Evolutionary conservation across 2,113 vertebrate species (phyloP).

Genomic region (Notiomystis cincta): DNA sequence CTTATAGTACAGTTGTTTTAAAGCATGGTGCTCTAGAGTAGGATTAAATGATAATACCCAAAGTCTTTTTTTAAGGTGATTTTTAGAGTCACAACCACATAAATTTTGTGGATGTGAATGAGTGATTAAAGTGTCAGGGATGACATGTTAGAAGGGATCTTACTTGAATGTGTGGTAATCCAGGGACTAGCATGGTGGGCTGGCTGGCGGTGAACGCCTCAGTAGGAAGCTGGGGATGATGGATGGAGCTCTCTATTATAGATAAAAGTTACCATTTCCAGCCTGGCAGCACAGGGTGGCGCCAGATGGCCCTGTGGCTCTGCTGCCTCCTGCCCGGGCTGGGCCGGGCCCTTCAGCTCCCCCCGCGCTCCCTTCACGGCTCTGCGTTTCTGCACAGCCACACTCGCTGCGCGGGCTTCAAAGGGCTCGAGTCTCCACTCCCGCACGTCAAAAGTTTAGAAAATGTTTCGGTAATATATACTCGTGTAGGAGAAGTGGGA

Average conservation of each 20-base stretch:
- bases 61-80: not conserved
- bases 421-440: not conserved
- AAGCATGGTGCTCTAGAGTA: not conserved
- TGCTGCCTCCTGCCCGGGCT: not conserved
- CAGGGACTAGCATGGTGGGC: no score
- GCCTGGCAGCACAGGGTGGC: not conserved
- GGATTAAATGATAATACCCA: not conserved
- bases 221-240: not conserved
- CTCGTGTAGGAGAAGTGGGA: not conserved
- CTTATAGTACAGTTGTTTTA: not conserved
- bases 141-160: not conserved
- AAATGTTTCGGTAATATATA: not conserved
- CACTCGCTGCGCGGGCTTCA: accelerated
- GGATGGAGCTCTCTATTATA: not conserved
- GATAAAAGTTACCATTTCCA: slow-evolving; percentile 27
- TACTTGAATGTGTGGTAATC: not conserved
- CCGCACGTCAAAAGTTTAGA: not conserved
- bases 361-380: not conserved
- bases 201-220: not conserved
- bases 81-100: not conserved
- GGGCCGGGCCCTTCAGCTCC: accelerated
- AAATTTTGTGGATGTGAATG: not conserved
- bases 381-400: accelerated
- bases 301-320: not conserved
- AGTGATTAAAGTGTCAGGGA: not conserved